phyloP scores from a whole-genome alignment of 2,113 vertebrate genomes.

The Geococcyx californianus region DNA sequence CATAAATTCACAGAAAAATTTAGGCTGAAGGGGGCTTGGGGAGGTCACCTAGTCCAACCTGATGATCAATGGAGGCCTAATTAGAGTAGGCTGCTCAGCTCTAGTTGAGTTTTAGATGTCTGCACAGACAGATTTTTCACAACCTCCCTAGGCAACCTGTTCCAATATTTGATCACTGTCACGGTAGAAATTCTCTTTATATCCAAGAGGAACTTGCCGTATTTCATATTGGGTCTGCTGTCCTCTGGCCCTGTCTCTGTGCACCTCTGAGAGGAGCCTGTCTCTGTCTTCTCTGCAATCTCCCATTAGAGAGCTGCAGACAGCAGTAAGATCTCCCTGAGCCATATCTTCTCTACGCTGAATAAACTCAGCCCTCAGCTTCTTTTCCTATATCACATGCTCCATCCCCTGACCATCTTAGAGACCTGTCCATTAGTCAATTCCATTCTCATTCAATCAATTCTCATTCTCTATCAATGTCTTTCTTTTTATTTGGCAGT shows the following conservation, averaged over 20 bases:
- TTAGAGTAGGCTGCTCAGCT: background rate
- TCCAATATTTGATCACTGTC: background rate
- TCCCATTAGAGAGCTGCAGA: background rate
- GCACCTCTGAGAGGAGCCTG: background rate
- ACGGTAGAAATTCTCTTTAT: background rate
- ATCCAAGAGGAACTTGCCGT: background rate
- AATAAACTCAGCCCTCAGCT: background rate
- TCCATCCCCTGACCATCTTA: background rate
- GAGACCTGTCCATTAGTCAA: background rate
- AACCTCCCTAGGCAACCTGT: background rate
- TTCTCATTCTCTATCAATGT: background rate
- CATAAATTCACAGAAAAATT: background rate
- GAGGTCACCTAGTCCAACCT: background rate
- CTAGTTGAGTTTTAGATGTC: background rate
- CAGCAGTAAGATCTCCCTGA: background rate
- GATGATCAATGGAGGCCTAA: background rate
- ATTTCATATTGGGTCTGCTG: background rate
- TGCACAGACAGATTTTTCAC: background rate
- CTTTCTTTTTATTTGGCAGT: background rate
- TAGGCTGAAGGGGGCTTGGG: background rate
- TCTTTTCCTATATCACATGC: background rate
- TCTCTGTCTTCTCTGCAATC: background rate
- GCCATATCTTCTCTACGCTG: background rate
- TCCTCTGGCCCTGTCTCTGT: background rate
- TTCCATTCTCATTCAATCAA: background rate